phyloP scores from a whole-genome alignment of 2,888 invertebrate genomes.

The Lucinisca nassula region DNA sequence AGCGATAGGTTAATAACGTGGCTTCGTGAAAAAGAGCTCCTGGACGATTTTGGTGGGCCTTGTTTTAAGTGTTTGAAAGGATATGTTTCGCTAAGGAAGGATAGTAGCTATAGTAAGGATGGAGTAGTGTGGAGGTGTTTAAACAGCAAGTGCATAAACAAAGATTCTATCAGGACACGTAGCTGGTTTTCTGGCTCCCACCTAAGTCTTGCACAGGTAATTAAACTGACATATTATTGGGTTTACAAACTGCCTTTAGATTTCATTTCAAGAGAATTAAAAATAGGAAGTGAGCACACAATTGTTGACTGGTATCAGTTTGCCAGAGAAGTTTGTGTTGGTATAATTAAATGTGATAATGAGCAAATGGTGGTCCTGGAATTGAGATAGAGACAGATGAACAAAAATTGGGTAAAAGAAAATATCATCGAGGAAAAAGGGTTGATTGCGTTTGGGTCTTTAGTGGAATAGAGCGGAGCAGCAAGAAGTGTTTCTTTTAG shows the following conservation, averaged over 20 bases:
- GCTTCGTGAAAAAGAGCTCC: background rate
- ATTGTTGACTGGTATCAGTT: conserved; percentile 45
- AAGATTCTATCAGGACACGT: conserved; percentile 7
- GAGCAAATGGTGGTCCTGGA: conserved; percentile 36
- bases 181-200: conserved; percentile 23
- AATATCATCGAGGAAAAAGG: conserved; percentile 55
- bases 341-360: conserved; percentile 9
- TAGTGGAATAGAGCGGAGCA: conserved; percentile 45
- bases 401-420: conserved; percentile 56
- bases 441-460: conserved; percentile 63
- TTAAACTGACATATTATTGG: conserved; percentile 30
- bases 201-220: conserved; percentile 9
- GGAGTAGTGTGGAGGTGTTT: conserved; percentile 15
- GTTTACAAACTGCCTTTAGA: background rate
- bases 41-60: background rate
- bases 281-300: conserved; percentile 17
- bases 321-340: conserved; percentile 42
- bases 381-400: conserved; percentile 52
- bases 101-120: no score
- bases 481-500: conserved; percentile 43
- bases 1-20: no score
- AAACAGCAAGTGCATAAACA: conserved; percentile 21
- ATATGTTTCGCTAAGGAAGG: background rate
- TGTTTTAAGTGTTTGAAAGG: background rate
- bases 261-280: background rate